phyloP scores from a whole-genome alignment of 1,140 invertebrate genomes.

The Wasmannia auropunctata region DNA sequence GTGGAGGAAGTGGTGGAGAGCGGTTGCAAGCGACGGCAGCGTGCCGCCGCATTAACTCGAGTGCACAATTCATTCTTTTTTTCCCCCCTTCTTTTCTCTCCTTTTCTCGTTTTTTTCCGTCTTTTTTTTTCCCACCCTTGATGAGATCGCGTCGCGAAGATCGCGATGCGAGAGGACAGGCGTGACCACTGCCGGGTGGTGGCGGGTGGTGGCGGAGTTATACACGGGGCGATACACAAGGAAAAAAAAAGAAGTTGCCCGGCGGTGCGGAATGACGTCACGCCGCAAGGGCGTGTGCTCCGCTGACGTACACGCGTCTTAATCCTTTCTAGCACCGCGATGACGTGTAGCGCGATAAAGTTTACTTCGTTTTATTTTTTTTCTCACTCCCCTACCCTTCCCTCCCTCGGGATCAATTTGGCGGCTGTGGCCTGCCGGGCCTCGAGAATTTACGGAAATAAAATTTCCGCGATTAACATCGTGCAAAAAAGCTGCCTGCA shows the following conservation, averaged over 20 bases:
- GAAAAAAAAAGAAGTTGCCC: conserved; percentile 51
- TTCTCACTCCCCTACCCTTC: background rate
- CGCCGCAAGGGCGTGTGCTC: conserved; percentile 52
- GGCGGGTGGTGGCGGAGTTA: background rate
- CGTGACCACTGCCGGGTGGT: conserved; percentile 19
- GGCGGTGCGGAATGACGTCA: conserved; percentile 53
- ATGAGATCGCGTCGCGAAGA: conserved; percentile 19
- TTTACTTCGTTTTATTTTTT: conserved; percentile 21
- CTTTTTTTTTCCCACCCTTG: background rate
- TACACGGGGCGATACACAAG: conserved; percentile 15
- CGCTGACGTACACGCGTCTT: conserved; percentile 54
- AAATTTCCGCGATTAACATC: conserved; percentile 38
- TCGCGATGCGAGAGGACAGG: conserved; percentile 44
- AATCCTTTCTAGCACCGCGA: conserved; percentile 45
- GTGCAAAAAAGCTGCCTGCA: background rate
- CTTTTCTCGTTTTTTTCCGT: background rate
- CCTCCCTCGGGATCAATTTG: conserved; percentile 44
- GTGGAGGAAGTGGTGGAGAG: background rate
- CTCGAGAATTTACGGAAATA: conserved; percentile 32
- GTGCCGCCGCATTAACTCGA: conserved; percentile 19
- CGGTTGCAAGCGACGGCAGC: background rate
- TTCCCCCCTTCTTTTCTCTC: background rate
- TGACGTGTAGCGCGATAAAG: conserved; percentile 51
- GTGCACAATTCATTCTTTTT: background rate
- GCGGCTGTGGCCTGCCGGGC: background rate